These are phyloP conservation scores for Cosmorhoe ocellata DNA, from an alignment of 2,888 invertebrate genomes.

Conservation along the genomic window DNA sequence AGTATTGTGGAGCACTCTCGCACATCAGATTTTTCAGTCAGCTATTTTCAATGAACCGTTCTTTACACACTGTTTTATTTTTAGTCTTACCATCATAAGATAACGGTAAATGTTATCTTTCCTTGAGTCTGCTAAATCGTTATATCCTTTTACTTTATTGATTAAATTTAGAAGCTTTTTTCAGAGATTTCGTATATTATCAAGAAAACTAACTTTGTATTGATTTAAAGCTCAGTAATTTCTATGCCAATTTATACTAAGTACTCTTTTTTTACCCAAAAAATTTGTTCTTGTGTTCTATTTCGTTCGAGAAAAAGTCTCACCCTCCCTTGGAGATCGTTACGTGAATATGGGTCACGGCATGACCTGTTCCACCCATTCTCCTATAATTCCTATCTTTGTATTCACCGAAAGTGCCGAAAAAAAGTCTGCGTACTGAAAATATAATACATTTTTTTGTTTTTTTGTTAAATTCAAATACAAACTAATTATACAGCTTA, in stretches of 20 bases:
- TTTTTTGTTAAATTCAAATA: conserved; percentile 19
- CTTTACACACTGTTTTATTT: conserved; percentile 10
- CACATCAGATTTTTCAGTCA: conserved; percentile 24
- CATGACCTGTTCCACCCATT: conserved; percentile 34
- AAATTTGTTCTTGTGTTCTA: conserved; percentile 16
- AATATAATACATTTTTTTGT: not conserved
- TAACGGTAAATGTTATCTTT: too few relatives aligned
- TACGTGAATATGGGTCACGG: conserved; percentile 47
- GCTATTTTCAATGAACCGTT: conserved; percentile 23
- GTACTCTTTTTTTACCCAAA: too few relatives aligned
- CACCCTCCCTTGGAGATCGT: conserved; percentile 38
- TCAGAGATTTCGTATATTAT: too few relatives aligned
- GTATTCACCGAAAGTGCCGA: too few relatives aligned
- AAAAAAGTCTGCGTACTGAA: not conserved
- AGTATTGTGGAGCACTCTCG: conserved; percentile 26
- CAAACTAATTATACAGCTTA: too few relatives aligned
- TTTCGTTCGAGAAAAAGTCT: conserved; percentile 32
- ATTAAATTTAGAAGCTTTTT: too few relatives aligned
- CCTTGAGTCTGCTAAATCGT: too few relatives aligned
- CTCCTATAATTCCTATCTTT: conserved; percentile 26
- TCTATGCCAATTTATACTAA: too few relatives aligned
- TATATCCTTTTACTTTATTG: too few relatives aligned
- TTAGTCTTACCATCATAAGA: conserved; percentile 3
- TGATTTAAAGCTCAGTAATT: not conserved
- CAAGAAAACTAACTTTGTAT: too few relatives aligned